Base-by-base conservation (phyloP, 1,140 invertebrate species). In the Semibalanus balanoides region DNA sequence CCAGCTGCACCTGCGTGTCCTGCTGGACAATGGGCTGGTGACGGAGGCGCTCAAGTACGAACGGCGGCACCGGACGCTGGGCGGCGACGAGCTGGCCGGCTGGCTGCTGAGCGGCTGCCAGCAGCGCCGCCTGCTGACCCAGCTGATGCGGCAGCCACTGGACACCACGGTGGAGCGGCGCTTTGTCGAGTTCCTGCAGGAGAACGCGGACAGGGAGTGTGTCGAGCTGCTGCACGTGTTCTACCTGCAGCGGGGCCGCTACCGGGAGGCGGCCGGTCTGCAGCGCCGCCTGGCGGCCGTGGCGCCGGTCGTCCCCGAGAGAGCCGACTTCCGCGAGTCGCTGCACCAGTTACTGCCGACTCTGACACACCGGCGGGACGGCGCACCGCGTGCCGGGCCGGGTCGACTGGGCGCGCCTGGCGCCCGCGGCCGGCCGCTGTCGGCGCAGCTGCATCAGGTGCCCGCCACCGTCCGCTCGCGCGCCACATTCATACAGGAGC, bases 41-140 rank as follows among this genome's bases (percentile, higher is more conserved):
- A 84, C 86, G 40, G 85, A 87, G 31, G 89, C 88, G 1, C 86
- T 89, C 79, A 84, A 87, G 74, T 86, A 83, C 75, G 83, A 87
- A 79, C 83, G 87, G 25, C 82, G 82, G 1, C 83, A 83, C 77
- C 79, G 83, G 17, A 79, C 83, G 76, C 77, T 82, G 74, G 79
- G 77, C 27, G 85, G 84, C 78, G 78, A 81, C 22, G 71, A 82
- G 73, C 83, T 72, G n/a, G 9, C 25, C 1, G 11, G 70, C 3
- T 72, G 70, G n/a, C 70, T 72, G 3, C 29, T 72, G 70, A n/a
- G 3, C 3, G 70, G 28, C 29, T 30, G n/a, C 70, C 3, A 72
- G 70, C 25, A 30, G 29, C 70, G 70, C 11, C 28, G 28, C 11
- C 70, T 29, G 29, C 70, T 72, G n/a, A 29, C n/a, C 3, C 28